These are phyloP conservation scores for Melolontha melolontha DNA, from an alignment of 2,888 invertebrate species.

Conservation along the genomic window DNA sequence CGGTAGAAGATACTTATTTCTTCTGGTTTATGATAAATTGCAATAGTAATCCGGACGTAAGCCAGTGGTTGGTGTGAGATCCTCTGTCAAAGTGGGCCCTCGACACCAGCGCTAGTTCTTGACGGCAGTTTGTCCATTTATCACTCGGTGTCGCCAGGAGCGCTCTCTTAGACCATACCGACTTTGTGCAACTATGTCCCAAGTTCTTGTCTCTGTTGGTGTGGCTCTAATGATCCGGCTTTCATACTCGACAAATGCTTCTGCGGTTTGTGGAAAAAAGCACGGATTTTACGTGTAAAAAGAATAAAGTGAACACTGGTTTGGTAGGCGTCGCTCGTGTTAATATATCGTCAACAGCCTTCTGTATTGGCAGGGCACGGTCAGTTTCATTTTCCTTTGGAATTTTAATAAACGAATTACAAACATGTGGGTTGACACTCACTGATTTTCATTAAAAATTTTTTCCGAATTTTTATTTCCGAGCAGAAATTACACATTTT, in stretches of 20 bases:
- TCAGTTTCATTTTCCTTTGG: too few species aligned
- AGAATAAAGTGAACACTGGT: slow-evolving; percentile 6
- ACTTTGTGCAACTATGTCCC: slow-evolving; percentile 29
- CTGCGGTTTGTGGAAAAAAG: slow-evolving; percentile 21
- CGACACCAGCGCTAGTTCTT: slow-evolving; percentile 47
- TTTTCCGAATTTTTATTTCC: too few species aligned
- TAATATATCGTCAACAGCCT: too few species aligned
- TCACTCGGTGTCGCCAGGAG: slow-evolving; percentile 47
- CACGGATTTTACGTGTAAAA: slow-evolving; percentile 9
- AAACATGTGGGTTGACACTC: too few species aligned
- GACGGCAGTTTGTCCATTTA: slow-evolving; percentile 49
- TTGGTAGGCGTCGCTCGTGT: too few species aligned
- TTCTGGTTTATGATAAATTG: slow-evolving; percentile 49
- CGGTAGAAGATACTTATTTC: slow-evolving; percentile 39
- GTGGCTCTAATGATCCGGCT: slow-evolving; percentile 34
- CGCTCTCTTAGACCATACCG: slow-evolving; percentile 47
- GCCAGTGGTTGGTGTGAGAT: slow-evolving; percentile 44
- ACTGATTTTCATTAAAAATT: too few species aligned
- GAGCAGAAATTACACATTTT: too few species aligned
- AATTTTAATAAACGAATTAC: too few species aligned
- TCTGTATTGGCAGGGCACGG: too few species aligned
- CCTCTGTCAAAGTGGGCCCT: slow-evolving; percentile 48
- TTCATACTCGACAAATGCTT: slow-evolving; percentile 24
- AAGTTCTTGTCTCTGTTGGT: slow-evolving; percentile 28
- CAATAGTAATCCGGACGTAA: slow-evolving; percentile 44